Conservation (phyloP, 1,140 invertebrate species). For the Neodiprion virginianus region DNA sequence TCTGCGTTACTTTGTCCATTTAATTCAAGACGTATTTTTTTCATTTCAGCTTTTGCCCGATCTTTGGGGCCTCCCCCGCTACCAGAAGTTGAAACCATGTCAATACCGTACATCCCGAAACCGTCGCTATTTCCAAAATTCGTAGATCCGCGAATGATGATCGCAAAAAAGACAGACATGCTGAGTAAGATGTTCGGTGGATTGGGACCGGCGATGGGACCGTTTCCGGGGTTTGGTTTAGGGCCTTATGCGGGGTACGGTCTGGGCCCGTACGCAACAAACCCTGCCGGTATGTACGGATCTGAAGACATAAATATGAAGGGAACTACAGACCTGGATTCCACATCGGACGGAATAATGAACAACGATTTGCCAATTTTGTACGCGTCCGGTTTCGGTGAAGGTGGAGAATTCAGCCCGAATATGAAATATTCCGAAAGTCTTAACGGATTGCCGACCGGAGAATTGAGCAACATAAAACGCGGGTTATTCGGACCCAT, state of each 20-base stretch:
- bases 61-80: constrained; percentile 38
- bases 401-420: constrained; percentile 38
- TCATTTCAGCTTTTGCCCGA: constrained; percentile 39
- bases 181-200: constrained; percentile 46
- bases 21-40: neutral
- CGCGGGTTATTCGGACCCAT: constrained; percentile 19
- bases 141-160: constrained; percentile 49
- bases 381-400: constrained; percentile 17
- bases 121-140: constrained; percentile 48
- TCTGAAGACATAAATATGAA: constrained; percentile 9
- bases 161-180: constrained; percentile 49
- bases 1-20: too few relatives aligned
- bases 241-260: constrained; percentile 7
- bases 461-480: neutral
- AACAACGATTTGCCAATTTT: neutral
- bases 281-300: constrained; percentile 24
- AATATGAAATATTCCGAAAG: constrained; percentile 1
- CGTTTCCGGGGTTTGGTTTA: neutral
- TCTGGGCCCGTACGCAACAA: neutral
- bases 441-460: neutral
- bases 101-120: constrained; percentile 47
- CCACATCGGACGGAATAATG: neutral
- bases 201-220: constrained; percentile 26
- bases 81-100: constrained; percentile 39
- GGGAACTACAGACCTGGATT: constrained; percentile 15